Evolutionary conservation across 2,113 vertebrate genomes (phyloP), one percentile per base, ranked within the genome.

Genomic region (Orycteropus afer): DNA sequence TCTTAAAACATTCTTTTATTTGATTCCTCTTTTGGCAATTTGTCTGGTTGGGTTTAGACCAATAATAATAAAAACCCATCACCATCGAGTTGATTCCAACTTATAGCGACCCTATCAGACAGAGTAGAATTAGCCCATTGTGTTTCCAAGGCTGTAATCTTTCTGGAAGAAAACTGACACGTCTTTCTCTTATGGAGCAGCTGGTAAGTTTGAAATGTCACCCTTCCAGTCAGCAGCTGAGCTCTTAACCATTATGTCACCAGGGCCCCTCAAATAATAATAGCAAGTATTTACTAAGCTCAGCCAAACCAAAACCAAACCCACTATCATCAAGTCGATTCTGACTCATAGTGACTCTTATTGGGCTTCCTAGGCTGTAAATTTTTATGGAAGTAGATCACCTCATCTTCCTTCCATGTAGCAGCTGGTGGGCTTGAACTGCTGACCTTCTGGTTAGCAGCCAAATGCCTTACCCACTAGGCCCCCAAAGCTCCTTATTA

Each of bases 1-100:
- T 79, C 42, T 74, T 86, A 81, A 91, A 96, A 10, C 42, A 49
- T 91, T 94, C 14, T 76, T 27, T 79, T 37, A 34, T 61, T 22
- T 86, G 51, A 83, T 37, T 77, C 53, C 89, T 85, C 55, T 8
- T 86, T 86, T 91, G n/a, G 14, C 77, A 90, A 74, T 49, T 69
- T 53, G 59, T 76, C 82, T 79, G 51, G 42, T n/a, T 96, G 76
- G 53, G 80, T 77, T 94, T 86, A 40, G 63, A 47, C 42, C 45
- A 74, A 74, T 47, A 47, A 47, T 40, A 40, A 71, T 23, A 22
- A 93, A 61, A 61, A 61, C 59, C 3, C 59, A 61, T 3, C 29
- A 8, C 59, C 18, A 4, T 29, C 7, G 9, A 29, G 27, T 61
- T 6, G 59, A 61, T 61, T 61, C 59, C 59, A 27, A n/a, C 65